Evolutionary conservation across 2,113 vertebrate genomes (phyloP), one percentile per base, ranked within the genome.

Genomic region (Cyrtonyx montezumae): DNA sequence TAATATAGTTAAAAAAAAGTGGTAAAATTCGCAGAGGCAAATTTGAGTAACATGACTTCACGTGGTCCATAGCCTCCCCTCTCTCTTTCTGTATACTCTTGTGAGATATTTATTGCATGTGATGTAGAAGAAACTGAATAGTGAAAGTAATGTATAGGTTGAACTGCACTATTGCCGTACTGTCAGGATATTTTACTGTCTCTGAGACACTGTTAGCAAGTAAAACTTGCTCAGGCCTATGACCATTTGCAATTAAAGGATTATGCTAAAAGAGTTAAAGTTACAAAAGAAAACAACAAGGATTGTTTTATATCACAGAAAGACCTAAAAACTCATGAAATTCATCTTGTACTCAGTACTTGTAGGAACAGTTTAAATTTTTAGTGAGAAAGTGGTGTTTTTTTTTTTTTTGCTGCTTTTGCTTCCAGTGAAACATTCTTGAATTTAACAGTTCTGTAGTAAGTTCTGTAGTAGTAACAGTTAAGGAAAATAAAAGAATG

Each of bases 401-500:
- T 40, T 0, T 71, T 66, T 75, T 0, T 51, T 49, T 51, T 45
- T 84, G 25, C 30, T 94, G 7, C 11, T 84, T 86, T 53, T 76
- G n/a, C 48, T 68, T 84, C 42, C 70, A 55, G 48, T 55, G 80
- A 58, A 81, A 84, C 32, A 40, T 87, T 74, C 53, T 93, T 79
- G 66, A 75, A 81, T 71, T 25, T 53, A 91, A 61, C 3, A 42
- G 4, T 49, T 93, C 14, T 76, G 40, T 84, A 22, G 34, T 74
- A 74, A 42, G 4, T 49, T 93, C 14, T 76, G 40, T 84, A 22
- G 34, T 74, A 74, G 56, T 81, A 48, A 78, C 19, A 92, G 62
- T 79, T 78, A 70, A 87, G 84, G n/a, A 84, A 84, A 79, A 40
- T 43, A 17, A 84, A 63, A 26, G n/a, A 87, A 87, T 53, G 91